Evolutionary conservation across 35 echinoderm and acorn worm species (phyloP).

Genomic region (Acanthaster planci): DNA sequence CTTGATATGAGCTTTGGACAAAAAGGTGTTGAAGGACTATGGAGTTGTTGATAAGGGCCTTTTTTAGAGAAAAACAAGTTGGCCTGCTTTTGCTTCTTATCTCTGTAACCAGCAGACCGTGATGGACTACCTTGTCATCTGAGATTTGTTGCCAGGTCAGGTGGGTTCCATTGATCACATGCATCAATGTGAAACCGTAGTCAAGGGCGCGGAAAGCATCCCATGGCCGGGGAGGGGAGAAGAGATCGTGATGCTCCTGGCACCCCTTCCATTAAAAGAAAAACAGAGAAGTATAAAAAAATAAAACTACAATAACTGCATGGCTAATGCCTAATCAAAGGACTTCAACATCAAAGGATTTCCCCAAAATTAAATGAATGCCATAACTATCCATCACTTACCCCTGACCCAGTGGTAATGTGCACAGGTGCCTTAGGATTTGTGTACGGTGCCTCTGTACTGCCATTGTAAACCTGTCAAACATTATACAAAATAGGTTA

Average conservation of each 20-base stretch:
- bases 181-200: slow-evolving; percentile 80
- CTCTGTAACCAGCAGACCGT: too few species aligned
- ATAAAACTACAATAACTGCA: too few species aligned
- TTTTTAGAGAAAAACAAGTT: too few species aligned
- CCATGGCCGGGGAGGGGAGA: slow-evolving; percentile 46
- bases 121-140: slow-evolving; percentile 89
- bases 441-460: slow-evolving; percentile 64
- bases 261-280: slow-evolving; percentile 55
- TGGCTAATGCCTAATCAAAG: too few species aligned
- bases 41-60: too few species aligned
- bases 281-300: too few species aligned
- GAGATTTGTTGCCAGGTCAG: slow-evolving; percentile 72
- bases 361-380: too few species aligned
- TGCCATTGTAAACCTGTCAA: slow-evolving; percentile 69
- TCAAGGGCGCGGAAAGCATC: slow-evolving; percentile 70
- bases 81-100: too few species aligned
- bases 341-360: too few species aligned
- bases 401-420: slow-evolving; percentile 80
- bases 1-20: too few species aligned
- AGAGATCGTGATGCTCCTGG: slow-evolving; percentile 50
- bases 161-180: slow-evolving; percentile 68
- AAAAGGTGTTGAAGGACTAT: too few species aligned
- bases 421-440: slow-evolving; percentile 79
- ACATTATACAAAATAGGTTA: too few species aligned
- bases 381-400: slow-evolving; percentile 35